Base-by-base conservation (phyloP, 2,888 invertebrate genomes). In the Noctuana brunneofusca region DNA sequence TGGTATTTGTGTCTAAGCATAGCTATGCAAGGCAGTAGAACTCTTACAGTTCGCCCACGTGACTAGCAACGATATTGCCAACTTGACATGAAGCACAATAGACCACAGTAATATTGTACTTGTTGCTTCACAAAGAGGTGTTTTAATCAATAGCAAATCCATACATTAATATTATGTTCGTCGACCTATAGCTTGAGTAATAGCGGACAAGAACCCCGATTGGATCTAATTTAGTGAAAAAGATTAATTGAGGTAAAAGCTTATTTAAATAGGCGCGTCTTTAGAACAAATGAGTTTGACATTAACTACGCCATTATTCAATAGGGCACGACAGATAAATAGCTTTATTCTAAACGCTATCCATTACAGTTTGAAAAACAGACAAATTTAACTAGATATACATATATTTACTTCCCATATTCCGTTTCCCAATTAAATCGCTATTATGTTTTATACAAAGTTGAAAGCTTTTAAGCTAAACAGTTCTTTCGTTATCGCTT, bases 191-290 rank as follows among this genome's bases (percentile, higher is more conserved):
- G 41, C 41, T 41, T 41, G 41, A 41, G 16, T 41, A 41, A 41
- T 41, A 41, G 41, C 41, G 41, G 16, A 41, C 18, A 41, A 41
- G 24, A 20, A 12, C 16, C 52, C 52, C 32, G 52, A 32, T 52
- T 3, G 32, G 30, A 27, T 14, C 50, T 30, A 50, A 52, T 32
- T 52, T 18, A 12, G 18, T 52, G 30, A 30, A 52, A 52, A 52
- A 30, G 52, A 52, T 52, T 16, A 52, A 52, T 52, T 52, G 52
- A 11, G 27, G 52, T 9, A 27, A 52, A 32, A n/a, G 52, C 30
- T 32, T 32, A 14, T 18, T 52, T 52, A 52, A 52, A 32, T 27
- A 48, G 48, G 22, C 20, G 48, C 22, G 48, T n/a, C 48, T 48
- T 20, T 22, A 22, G n/a, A 20, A 48, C 22, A 48, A 48, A 48